These are phyloP conservation scores for Mixornis gularis DNA, from an alignment of 2,113 vertebrate species.

Conservation along the genomic window DNA sequence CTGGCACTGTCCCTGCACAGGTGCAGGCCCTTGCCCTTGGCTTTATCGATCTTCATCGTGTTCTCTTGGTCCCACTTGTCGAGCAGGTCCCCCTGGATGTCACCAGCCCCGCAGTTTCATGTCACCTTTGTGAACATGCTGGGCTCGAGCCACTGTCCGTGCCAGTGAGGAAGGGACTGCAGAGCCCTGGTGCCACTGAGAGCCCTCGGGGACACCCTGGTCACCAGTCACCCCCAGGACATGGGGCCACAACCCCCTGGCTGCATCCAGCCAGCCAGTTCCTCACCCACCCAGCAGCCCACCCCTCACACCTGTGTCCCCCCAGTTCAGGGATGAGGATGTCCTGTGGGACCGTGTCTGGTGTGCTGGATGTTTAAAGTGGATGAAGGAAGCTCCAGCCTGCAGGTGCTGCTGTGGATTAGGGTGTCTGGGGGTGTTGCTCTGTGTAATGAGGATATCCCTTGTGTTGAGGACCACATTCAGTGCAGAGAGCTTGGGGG, in stretches of 20 bases:
- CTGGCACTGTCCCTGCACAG: not conserved
- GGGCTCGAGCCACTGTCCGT: accelerated
- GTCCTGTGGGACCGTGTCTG: not conserved
- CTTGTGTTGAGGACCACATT: not conserved
- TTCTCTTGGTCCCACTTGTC: not conserved
- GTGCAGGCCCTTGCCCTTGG: not conserved
- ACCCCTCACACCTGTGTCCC: not conserved
- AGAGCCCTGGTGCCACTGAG: not conserved
- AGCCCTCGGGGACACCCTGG: not conserved
- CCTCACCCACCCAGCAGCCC: not conserved
- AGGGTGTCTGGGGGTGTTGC: not conserved
- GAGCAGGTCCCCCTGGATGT: not conserved
- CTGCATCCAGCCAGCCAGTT: not conserved
- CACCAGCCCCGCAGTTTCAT: not conserved
- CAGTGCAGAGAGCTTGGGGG: no score
- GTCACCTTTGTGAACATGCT: not conserved
- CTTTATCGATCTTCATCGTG: not conserved
- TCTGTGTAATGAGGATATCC: not conserved
- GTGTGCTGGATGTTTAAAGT: not conserved
- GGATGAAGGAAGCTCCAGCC: not conserved
- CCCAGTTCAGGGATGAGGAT: not conserved
- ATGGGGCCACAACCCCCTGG: not conserved
- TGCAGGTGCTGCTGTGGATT: not conserved
- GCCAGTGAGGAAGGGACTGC: not conserved
- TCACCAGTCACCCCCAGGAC: not conserved